Conservation (phyloP, 2,888 invertebrate genomes). For the Pelosia muscerda region DNA sequence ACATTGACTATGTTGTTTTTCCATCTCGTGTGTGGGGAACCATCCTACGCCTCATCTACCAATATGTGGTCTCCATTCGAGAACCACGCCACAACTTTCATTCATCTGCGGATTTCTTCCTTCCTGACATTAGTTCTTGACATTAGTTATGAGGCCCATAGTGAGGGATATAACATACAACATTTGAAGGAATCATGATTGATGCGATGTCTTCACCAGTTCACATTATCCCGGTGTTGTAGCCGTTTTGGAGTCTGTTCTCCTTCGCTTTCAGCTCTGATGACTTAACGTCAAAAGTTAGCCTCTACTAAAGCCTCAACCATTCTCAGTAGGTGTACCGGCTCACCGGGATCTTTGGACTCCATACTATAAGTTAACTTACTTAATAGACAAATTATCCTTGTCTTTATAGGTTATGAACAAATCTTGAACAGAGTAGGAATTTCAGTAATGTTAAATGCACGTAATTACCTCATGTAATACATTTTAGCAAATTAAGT, state of each 20-base stretch:
- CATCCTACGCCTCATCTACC: too few relatives aligned
- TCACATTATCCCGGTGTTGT: not conserved
- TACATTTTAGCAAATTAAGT: constrained; percentile 6
- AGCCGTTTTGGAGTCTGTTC: not conserved
- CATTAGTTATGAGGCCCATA: too few relatives aligned
- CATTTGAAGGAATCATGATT: too few relatives aligned
- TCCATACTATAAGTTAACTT: not conserved
- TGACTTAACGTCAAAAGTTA: not conserved
- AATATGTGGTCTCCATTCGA: too few relatives aligned
- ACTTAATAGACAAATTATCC: not conserved
- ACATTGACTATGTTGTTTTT: too few relatives aligned
- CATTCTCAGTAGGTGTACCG: not conserved
- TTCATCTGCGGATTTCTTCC: too few relatives aligned
- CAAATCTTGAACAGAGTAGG: not conserved
- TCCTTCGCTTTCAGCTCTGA: not conserved
- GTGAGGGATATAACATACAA: too few relatives aligned
- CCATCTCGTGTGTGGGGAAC: too few relatives aligned
- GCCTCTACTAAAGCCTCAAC: not conserved
- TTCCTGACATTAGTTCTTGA: too few relatives aligned
- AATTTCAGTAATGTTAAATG: constrained; percentile 5
- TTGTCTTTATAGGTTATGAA: not conserved
- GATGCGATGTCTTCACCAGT: not conserved
- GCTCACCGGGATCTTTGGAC: not conserved
- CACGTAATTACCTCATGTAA: constrained; percentile 5
- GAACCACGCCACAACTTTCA: too few relatives aligned